phyloP scores from a whole-genome alignment of 2,888 invertebrate genomes.

The Thalpophila matura region DNA sequence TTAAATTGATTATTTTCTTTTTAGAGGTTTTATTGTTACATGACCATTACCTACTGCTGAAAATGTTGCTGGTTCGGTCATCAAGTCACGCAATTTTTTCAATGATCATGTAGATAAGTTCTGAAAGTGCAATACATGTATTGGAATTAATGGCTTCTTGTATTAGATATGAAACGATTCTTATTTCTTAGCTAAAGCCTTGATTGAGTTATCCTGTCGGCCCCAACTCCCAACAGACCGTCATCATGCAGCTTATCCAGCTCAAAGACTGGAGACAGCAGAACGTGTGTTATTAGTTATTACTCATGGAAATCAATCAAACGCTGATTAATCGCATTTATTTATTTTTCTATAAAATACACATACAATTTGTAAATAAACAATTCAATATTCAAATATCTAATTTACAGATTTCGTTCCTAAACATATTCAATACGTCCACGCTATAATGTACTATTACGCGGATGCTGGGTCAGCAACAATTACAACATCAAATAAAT shows the following conservation, averaged over 20 bases:
- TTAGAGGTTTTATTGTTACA: not conserved
- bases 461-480: conserved; percentile 56
- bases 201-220: no score
- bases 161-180: no score
- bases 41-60: no score
- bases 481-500: conserved; percentile 59
- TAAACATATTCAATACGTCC: conserved; percentile 77
- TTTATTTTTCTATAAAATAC: conserved; percentile 90
- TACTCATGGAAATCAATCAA: conserved; percentile 18
- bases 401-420: conserved; percentile 84
- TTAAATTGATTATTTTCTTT: not conserved
- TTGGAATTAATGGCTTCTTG: no score
- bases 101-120: no score
- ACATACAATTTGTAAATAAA: conserved; percentile 91
- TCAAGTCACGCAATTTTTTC: not conserved
- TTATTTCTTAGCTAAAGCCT: no score
- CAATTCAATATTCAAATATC: conserved; percentile 89
- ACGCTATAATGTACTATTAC: conserved; percentile 67
- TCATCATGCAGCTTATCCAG: no score
- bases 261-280: no score
- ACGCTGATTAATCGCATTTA: conserved; percentile 71
- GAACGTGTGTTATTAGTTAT: not conserved
- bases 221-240: no score
- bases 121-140: no score
- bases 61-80: not conserved